These are phyloP conservation scores for Xiphophorus maculatus DNA, from an alignment of 2,113 vertebrate genomes.

Conservation along the genomic window DNA sequence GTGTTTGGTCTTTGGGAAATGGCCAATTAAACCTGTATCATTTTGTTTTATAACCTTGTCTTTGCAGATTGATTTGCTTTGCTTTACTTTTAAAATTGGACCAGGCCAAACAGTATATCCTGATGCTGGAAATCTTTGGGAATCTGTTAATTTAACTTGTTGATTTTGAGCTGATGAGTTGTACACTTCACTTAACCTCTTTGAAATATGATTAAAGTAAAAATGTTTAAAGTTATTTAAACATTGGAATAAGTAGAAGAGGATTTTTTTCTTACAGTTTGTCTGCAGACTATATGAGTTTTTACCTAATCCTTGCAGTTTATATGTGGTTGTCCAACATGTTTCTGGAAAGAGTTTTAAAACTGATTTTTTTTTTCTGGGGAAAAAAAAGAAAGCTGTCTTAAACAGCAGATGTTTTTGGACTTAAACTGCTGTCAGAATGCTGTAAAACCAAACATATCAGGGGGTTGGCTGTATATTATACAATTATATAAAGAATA, in stretches of 20 bases:
- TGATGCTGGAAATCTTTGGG: neutral
- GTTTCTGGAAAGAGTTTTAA: neutral
- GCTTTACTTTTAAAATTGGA: neutral
- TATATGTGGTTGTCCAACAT: neutral
- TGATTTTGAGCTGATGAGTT: neutral
- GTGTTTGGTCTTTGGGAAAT: no score
- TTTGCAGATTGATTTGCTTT: no score
- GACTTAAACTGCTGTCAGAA: neutral
- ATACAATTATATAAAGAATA: no score
- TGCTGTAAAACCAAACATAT: neutral
- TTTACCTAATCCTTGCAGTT: neutral
- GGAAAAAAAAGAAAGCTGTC: neutral
- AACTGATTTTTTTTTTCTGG: no score
- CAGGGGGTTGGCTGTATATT: no score
- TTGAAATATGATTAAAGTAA: no score
- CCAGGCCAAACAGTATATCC: neutral
- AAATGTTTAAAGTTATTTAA: no score
- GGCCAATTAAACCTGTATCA: no score
- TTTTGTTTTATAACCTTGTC: no score
- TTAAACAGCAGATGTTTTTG: neutral
- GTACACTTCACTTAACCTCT: no score
- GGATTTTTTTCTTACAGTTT: neutral
- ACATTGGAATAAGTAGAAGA: no score
- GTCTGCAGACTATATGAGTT: neutral
- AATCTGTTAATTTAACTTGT: neutral